Conservation (phyloP, 2,113 vertebrate genomes). For the Cynoglossus semilaevis region DNA sequence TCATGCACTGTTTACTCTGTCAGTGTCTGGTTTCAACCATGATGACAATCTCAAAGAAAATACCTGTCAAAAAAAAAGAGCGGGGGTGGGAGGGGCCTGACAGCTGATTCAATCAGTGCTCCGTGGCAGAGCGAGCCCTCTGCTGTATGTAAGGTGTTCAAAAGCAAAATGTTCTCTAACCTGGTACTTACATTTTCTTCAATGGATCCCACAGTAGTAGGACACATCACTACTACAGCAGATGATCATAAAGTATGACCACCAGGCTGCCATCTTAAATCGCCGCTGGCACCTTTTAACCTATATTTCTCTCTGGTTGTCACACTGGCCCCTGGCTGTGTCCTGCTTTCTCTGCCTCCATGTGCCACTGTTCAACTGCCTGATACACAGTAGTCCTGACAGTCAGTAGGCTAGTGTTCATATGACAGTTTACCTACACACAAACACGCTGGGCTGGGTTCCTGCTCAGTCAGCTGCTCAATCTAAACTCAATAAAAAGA, state of each 20-base stretch:
- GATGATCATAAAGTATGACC: slow-evolving; percentile 46
- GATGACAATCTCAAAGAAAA: slow-evolving; percentile 10
- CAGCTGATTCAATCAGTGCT: slow-evolving; percentile 33
- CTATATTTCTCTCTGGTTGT: slow-evolving; percentile 41
- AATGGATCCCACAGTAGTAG: no score
- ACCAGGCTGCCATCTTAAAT: slow-evolving; percentile 47
- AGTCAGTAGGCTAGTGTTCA: slow-evolving; percentile 35
- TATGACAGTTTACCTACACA: slow-evolving; percentile 55
- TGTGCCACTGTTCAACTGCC: slow-evolving; percentile 31
- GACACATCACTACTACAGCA: slow-evolving; percentile 10
- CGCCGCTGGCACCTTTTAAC: slow-evolving; percentile 43
- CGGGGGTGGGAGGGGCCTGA: slow-evolving; percentile 8
- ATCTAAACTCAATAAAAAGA: slow-evolving; percentile 24
- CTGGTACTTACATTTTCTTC: no score
- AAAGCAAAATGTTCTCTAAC: no score
- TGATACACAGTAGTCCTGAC: slow-evolving; percentile 32
- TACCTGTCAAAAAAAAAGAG: slow-evolving; percentile 22
- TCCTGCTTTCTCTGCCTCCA: slow-evolving; percentile 52
- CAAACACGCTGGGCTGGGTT: slow-evolving; percentile 23
- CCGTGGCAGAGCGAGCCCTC: slow-evolving; percentile 3
- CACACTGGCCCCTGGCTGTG: slow-evolving; percentile 45
- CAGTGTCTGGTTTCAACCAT: slow-evolving; percentile 48
- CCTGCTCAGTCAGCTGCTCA: slow-evolving; percentile 14
- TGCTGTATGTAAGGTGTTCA: no score
- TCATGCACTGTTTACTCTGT: slow-evolving; percentile 40